Conservation (phyloP, 2,113 vertebrate species). For the Rutilus rutilus region DNA sequence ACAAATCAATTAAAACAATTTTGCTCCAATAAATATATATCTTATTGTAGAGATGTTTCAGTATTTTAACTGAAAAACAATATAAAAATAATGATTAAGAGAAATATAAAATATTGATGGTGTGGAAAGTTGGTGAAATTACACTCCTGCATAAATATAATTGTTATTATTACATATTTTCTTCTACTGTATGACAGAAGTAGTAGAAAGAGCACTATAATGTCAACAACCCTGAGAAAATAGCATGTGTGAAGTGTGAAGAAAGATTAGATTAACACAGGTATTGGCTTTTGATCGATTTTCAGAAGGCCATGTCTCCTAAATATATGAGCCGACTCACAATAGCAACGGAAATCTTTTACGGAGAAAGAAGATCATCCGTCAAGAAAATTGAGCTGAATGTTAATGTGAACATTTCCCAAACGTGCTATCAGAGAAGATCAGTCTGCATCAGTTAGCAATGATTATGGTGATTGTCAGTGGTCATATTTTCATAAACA, state of each 20-base stretch:
- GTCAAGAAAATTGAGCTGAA: conserved; percentile 24
- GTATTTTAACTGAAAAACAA: no score
- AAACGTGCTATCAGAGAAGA: conserved; percentile 19
- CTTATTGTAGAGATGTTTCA: no score
- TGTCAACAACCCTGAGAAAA: not conserved
- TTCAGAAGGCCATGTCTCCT: conserved; percentile 20
- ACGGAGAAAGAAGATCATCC: not conserved
- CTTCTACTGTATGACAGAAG: not conserved
- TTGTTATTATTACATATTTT: not conserved
- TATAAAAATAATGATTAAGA: no score
- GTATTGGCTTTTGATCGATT: conserved; percentile 29
- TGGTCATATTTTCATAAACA: conserved; percentile 20
- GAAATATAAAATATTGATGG: no score
- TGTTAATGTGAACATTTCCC: conserved; percentile 17
- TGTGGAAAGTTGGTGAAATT: not conserved
- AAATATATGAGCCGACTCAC: conserved; percentile 27
- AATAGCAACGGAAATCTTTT: conserved; percentile 28
- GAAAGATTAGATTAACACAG: conserved; percentile 16
- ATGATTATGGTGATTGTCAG: conserved; percentile 15
- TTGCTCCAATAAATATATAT: no score
- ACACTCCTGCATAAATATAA: not conserved
- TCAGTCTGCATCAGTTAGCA: conserved; percentile 9
- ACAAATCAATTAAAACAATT: not conserved
- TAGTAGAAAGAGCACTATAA: not conserved
- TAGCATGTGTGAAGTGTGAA: not conserved